These are phyloP conservation scores for Arion vulgaris DNA, from an alignment of 1,140 invertebrate species.

Conservation along the genomic window DNA sequence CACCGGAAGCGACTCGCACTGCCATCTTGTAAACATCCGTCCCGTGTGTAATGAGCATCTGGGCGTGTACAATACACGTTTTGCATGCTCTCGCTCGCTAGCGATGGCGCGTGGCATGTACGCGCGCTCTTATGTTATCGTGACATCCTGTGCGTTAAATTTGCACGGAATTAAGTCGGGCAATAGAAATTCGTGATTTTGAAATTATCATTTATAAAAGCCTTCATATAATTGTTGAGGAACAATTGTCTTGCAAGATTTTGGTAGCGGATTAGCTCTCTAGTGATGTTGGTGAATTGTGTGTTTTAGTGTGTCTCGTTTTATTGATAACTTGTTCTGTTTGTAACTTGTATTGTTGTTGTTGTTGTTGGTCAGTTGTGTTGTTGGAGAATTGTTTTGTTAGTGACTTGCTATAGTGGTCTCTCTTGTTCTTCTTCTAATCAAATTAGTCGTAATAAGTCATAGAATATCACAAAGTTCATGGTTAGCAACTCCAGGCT, in stretches of 20 bases:
- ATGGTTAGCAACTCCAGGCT: too few species aligned
- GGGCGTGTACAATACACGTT: neutral
- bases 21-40: slow-evolving; percentile 19
- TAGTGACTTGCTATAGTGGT: too few species aligned
- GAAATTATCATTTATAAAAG: neutral
- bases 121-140: slow-evolving; percentile 1
- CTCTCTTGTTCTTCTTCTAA: too few species aligned
- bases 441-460: too few species aligned
- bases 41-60: neutral
- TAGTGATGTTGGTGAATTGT: too few species aligned
- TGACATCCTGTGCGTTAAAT: neutral
- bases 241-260: neutral
- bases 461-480: too few species aligned
- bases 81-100: neutral
- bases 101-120: neutral
- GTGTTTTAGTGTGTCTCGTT: too few species aligned
- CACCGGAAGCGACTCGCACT: neutral
- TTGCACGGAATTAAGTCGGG: neutral
- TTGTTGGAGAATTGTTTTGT: too few species aligned
- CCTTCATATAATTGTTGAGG: neutral
- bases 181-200: neutral
- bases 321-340: too few species aligned
- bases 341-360: too few species aligned
- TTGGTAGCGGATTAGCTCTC: too few species aligned
- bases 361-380: too few species aligned